Conservation (phyloP, 2,888 invertebrate genomes). For the Hyppa rectilinea region DNA sequence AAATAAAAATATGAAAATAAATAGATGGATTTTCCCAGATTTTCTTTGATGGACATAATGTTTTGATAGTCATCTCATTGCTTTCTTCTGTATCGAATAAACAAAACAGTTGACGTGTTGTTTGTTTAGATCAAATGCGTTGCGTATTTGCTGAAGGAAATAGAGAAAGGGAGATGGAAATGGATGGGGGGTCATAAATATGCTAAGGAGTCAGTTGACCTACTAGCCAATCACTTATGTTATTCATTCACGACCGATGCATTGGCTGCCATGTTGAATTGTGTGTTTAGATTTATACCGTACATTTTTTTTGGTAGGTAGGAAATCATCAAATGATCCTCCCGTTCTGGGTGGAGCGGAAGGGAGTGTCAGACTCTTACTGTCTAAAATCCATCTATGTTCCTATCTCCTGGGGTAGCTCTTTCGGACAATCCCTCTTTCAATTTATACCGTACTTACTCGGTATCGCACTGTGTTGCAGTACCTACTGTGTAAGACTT, state of each 20-base stretch:
- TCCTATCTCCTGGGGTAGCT: too few species aligned
- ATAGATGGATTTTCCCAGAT: slow-evolving; percentile 3
- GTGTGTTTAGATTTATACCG: too few species aligned
- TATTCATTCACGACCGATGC: neutral
- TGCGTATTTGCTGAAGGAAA: slow-evolving; percentile 17
- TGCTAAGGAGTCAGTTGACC: slow-evolving; percentile 39
- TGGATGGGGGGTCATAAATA: slow-evolving; percentile 20
- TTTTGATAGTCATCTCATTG: slow-evolving; percentile 19
- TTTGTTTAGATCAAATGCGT: slow-evolving; percentile 37
- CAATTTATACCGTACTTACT: slow-evolving; percentile 34
- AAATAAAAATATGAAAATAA: too few species aligned
- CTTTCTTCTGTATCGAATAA: slow-evolving; percentile 19
- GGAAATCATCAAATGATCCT: too few species aligned
- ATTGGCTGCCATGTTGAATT: neutral
- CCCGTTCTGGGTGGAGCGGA: too few species aligned
- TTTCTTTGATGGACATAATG: slow-evolving; percentile 12
- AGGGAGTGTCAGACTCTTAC: too few species aligned
- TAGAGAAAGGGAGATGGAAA: slow-evolving; percentile 10
- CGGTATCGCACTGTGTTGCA: neutral
- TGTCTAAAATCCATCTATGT: too few species aligned
- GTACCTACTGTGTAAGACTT: slow-evolving; percentile 16
- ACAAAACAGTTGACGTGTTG: slow-evolving; percentile 24
- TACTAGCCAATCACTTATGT: slow-evolving; percentile 18
- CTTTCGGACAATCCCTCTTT: too few species aligned
- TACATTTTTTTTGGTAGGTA: too few species aligned